Percentiles rank a stretch among this genome's conserved stretches.
phyloP scores from a whole-genome alignment of 1,140 invertebrate species.

The Zelostemma sp. region DNA sequence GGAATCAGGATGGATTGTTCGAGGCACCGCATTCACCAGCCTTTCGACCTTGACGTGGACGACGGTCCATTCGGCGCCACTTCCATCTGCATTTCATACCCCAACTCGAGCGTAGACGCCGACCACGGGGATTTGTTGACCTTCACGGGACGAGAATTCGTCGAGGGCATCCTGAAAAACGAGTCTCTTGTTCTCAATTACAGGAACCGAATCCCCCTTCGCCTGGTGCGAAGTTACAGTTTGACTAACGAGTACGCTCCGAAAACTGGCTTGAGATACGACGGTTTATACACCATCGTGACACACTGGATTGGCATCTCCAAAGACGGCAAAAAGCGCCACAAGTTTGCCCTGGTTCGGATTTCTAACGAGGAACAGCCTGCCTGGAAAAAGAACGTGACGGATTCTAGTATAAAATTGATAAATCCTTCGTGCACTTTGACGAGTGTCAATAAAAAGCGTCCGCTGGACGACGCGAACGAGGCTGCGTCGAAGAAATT shows the following conservation, averaged over 20 bases:
- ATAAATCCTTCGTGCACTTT: neutral
- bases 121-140: slow-evolving; percentile 61
- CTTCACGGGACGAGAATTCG: slow-evolving; percentile 56
- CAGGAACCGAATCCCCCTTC: slow-evolving; percentile 58
- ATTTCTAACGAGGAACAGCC: slow-evolving; percentile 50
- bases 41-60: slow-evolving; percentile 56
- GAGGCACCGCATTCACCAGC: slow-evolving; percentile 57
- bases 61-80: slow-evolving; percentile 61
- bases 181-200: slow-evolving; percentile 59
- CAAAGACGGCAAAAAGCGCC: slow-evolving; percentile 45
- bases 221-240: slow-evolving; percentile 61
- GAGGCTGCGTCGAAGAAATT: neutral
- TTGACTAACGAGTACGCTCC: slow-evolving; percentile 60
- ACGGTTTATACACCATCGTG: slow-evolving; percentile 60
- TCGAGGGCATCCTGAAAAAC: slow-evolving; percentile 4
- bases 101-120: slow-evolving; percentile 51
- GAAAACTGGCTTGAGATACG: slow-evolving; percentile 64
- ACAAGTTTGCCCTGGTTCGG: slow-evolving; percentile 60
- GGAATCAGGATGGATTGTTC: slow-evolving; percentile 66
- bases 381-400: slow-evolving; percentile 30
- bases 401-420: slow-evolving; percentile 8
- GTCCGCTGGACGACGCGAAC: neutral
- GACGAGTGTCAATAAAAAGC: neutral
- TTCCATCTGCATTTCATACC: slow-evolving; percentile 59
- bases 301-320: slow-evolving; percentile 57